Base-by-base conservation (phyloP, 92 coral and sea anemone species). In the Ricordea florida region DNA sequence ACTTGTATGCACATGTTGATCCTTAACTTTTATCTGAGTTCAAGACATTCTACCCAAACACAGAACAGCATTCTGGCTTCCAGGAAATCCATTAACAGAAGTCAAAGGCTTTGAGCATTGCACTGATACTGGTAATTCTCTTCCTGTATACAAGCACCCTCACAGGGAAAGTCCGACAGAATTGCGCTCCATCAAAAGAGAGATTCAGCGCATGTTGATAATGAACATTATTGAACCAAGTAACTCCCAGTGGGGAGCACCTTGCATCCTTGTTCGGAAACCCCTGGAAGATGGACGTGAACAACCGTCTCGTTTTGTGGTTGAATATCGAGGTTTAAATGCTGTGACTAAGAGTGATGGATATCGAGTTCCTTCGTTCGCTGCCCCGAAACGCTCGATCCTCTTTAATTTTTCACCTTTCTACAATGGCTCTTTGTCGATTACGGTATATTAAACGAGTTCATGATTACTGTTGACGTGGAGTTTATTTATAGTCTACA, bases 171-270 rank as follows among this genome's bases (percentile, higher is more conserved):
- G 75, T 34, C 87, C 82, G 1, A 58, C 47, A 35, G 87, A 81
- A 21, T 57, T 72, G 1, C 65, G 32, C 34, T 81, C 74, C 18
- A 61, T 72, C 61, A 81, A 81, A 52, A 63, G 22, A 4, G 76
- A 82, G 32, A 77, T 69, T 21, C 69, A 62, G 21, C 78, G 84
- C 24, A 84, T 78, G 74, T 56, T 77, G 26, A 76, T 68, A 62
- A 38, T 69, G 63, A 57, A 75, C 43, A 84, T 69, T 34, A 62
- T 84, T 16, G 74, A 69, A 44, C 85, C 89, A 17, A 84, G 89
- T 51, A 77, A 62, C 4, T 75, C 82, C 22, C 57, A 68, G 38
- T 75, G 89, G 83, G 79, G 79, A 18, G 77, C 80, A 36, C 69
- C 85, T 5, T 84, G 85, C 23, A 76, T 77, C 32, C 70, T 84